Base-by-base conservation (phyloP, 2,797 vertebrate genomes). In the Eulemur rubriventer region DNA sequence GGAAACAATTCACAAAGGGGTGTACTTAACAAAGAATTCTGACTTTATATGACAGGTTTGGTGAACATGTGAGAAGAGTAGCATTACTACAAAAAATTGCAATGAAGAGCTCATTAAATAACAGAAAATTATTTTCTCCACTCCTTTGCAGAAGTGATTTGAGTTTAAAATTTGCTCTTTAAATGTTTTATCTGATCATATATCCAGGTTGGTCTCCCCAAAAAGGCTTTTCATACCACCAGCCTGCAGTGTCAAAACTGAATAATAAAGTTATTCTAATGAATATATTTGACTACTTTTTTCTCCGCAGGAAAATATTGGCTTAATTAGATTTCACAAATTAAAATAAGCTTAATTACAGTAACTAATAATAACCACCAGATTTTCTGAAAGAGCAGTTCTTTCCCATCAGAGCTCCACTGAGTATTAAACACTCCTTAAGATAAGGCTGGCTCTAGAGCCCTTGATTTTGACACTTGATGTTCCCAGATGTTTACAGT, bases 271-370 rank as follows among this genome's bases (percentile, higher is more conserved):
- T 70, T 33, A 83, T 55, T 96, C 12, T 94, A 84, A 75, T 61
- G 83, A 84, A 38, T 86, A 22, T 65, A 85, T 82, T 50, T 73
- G 26, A 22, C 30, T 57, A 35, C 2, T 48, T 65, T 52, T 89
- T 59, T 18, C 70, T 57, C 57, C 1, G 30, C 5, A 52, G 46
- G 72, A 89, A 92, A 89, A 65, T 72, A 38, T 41, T 79, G 46
- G 22, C 22, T 72, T 88, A 92, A 84, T 70, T 69, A 72, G 3
- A 76, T 65, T 94, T 48, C 28, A 92, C 20, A 94, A 88, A 83
- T 89, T 35, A 83, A 92, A 81, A 63, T 80, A 79, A 89, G 89
- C 16, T 79, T 73, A 92, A 72, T 89, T 84, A 57, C 30, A 91
- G 33, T 72, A 83, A 79, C 55, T 70, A 61, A 30, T 43, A 81